phyloP scores from a whole-genome alignment of 2,888 invertebrate species.

The Cyclophora punctaria region DNA sequence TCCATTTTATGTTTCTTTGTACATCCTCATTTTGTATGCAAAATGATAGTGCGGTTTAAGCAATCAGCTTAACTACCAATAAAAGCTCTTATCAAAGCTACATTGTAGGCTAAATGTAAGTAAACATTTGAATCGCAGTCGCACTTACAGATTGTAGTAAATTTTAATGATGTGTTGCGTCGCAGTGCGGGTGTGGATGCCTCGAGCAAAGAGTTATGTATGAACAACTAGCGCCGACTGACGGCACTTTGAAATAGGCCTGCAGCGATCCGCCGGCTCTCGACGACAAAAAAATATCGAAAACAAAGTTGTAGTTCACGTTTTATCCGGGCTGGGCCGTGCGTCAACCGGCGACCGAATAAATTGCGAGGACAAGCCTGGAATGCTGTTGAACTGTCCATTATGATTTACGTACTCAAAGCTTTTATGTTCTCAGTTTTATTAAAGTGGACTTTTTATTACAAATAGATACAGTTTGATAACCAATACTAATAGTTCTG shows the following conservation, averaged over 20 bases:
- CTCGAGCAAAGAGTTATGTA: constrained; percentile 21
- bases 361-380: constrained; percentile 12
- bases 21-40: no score
- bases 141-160: constrained; percentile 34
- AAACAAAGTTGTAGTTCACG: constrained; percentile 13
- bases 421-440: no score
- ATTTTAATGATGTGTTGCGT: constrained; percentile 57
- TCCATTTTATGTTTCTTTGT: no score
- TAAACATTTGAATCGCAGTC: constrained; percentile 11
- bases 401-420: no score
- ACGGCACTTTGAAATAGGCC: constrained; percentile 25
- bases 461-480: no score
- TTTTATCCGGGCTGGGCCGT: constrained; percentile 13
- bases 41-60: no score
- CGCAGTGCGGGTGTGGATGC: constrained; percentile 52
- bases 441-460: no score
- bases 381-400: no score
- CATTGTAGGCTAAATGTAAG: no score
- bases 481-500: no score
- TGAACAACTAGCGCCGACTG: constrained; percentile 22
- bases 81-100: no score
- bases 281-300: constrained; percentile 17
- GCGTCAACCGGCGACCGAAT: constrained; percentile 14
- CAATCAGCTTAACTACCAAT: no score
- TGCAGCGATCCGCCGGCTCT: constrained; percentile 14